These are phyloP conservation scores for Rhinatrema bivittatum DNA, from an alignment of 2,797 vertebrate genomes.

Conservation along the genomic window DNA sequence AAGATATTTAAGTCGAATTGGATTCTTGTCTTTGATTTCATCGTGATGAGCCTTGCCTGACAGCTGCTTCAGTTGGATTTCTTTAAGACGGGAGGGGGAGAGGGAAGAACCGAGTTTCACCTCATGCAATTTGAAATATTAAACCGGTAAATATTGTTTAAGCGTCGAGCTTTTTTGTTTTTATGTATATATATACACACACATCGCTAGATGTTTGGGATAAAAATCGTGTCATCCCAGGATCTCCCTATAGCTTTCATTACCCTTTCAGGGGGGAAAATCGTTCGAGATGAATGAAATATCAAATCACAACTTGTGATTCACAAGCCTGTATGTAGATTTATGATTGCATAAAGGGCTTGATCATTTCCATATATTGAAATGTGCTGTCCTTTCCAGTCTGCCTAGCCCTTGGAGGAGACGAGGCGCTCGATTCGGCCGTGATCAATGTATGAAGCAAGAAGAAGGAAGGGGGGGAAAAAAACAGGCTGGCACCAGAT, in stretches of 20 bases:
- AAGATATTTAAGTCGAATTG: conserved; percentile 17
- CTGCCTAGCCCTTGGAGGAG: conserved; percentile 63
- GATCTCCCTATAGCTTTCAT: conserved; percentile 53
- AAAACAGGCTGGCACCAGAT: conserved; percentile 79
- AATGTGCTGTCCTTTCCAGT: conserved; percentile 66
- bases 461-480: conserved; percentile 41
- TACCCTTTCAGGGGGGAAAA: conserved; percentile 29
- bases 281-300: conserved; percentile 62
- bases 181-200: too few relatives aligned
- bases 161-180: conserved; percentile 49
- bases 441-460: conserved; percentile 81
- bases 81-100: conserved; percentile 24
- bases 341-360: conserved; percentile 79
- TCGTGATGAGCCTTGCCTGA: neutral
- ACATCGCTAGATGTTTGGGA: conserved; percentile 56
- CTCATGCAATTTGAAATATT: conserved; percentile 35
- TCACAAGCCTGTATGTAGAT: conserved; percentile 68
- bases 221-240: conserved; percentile 49
- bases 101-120: conserved; percentile 36
- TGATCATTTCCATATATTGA: conserved; percentile 79
- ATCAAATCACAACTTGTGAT: too few relatives aligned
- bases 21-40: conserved; percentile 29
- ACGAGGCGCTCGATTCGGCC: conserved; percentile 61
- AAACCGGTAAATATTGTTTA: conserved; percentile 36
- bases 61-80: conserved; percentile 23